These are phyloP conservation scores for Chauna torquata DNA, from an alignment of 2,113 vertebrate genomes.

Conservation along the genomic window DNA sequence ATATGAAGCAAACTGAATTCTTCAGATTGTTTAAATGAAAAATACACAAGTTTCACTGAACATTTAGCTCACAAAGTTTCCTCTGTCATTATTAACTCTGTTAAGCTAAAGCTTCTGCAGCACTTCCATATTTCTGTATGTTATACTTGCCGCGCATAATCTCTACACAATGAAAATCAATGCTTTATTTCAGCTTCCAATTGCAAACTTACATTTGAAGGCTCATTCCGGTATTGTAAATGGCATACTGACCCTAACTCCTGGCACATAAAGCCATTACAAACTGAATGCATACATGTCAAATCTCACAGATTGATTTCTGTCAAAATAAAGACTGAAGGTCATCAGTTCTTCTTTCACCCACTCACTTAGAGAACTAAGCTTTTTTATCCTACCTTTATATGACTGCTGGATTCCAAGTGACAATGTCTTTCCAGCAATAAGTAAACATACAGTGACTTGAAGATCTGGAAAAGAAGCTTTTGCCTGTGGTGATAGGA, in stretches of 20 bases:
- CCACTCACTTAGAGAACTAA: background rate
- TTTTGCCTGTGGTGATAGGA: background rate
- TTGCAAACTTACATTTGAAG: background rate
- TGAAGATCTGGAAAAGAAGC: background rate
- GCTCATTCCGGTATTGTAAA: background rate
- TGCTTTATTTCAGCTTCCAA: background rate
- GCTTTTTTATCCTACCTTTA: background rate
- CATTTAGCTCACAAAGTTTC: background rate
- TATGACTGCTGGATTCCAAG: background rate
- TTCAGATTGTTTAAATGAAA: background rate
- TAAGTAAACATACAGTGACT: background rate
- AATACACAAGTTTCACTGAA: background rate
- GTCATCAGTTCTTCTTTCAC: background rate
- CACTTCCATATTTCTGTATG: background rate
- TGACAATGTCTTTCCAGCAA: background rate
- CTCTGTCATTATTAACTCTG: background rate
- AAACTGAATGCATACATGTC: background rate
- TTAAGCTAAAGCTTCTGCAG: background rate
- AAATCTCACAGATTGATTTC: background rate
- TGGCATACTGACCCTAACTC: background rate
- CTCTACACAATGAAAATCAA: background rate
- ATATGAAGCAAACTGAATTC: background rate
- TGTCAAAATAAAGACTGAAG: background rate
- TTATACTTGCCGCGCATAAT: background rate
- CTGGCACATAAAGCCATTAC: background rate